Evolutionary conservation across 1,140 invertebrate genomes (phyloP).

Genomic region (Sesamia nonagrioides): DNA sequence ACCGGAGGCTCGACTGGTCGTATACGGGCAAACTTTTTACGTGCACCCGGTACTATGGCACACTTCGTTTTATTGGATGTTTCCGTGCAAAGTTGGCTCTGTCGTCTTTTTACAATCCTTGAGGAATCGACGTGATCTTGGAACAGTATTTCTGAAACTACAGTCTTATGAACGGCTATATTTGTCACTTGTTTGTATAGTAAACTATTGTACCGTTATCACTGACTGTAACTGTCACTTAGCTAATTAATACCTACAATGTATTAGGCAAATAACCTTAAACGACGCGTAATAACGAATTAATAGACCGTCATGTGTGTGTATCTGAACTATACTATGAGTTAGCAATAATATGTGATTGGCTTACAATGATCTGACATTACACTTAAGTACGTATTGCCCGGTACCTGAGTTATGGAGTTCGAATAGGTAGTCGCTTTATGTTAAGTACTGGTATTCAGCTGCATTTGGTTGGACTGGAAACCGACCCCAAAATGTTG

Average conservation of each 20-base stretch:
- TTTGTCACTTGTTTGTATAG: slow-evolving; percentile 9
- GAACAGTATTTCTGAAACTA: slow-evolving; percentile 52
- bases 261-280: slow-evolving; percentile 11
- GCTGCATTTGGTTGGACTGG: too few species aligned
- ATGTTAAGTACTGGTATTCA: too few species aligned
- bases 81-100: slow-evolving; percentile 70
- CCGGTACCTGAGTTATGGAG: too few species aligned
- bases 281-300: slow-evolving; percentile 28
- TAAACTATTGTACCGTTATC: neutral
- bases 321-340: neutral
- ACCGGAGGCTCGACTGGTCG: slow-evolving; percentile 69
- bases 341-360: neutral
- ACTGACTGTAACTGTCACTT: neutral
- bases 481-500: too few species aligned
- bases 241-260: neutral
- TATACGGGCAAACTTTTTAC: slow-evolving; percentile 62
- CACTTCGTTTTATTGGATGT: slow-evolving; percentile 79
- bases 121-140: slow-evolving; percentile 62
- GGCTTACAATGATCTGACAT: neutral
- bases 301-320: slow-evolving; percentile 15
- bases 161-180: slow-evolving; percentile 31
- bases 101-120: slow-evolving; percentile 62
- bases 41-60: slow-evolving; percentile 57
- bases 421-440: too few species aligned
- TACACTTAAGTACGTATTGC: neutral